A percentile compares a stretch with the other conserved stretches of the same genome.
Conservation (phyloP, 2,888 invertebrate species). For the Drosophila vallismaia region DNA sequence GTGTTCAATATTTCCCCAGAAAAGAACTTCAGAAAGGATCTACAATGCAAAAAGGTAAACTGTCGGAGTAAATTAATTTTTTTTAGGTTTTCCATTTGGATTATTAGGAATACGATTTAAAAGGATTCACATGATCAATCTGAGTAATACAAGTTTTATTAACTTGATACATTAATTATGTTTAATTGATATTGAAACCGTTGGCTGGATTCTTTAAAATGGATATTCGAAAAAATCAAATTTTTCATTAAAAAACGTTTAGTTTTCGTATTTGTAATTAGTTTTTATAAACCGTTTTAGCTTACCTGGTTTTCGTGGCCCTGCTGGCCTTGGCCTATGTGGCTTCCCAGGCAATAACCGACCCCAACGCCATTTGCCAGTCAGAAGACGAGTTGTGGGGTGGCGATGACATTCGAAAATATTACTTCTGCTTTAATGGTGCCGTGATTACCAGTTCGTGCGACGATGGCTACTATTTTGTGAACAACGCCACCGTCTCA, state of each 20-base stretch:
- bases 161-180: no score
- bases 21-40: conserved; percentile 18
- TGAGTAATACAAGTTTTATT: no score
- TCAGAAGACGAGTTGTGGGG: conserved; percentile 40
- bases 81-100: background rate
- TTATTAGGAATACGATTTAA: background rate
- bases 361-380: conserved; percentile 25
- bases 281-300: conserved; percentile 25
- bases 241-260: background rate
- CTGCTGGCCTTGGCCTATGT: conserved; percentile 48
- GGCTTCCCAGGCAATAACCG: conserved; percentile 2
- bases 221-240: no score
- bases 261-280: no score
- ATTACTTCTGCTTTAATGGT: conserved; percentile 40
- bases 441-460: conserved; percentile 7
- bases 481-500: conserved; percentile 43
- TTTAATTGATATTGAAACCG: no score
- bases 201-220: no score
- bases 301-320: conserved; percentile 40
- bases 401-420: conserved; percentile 25
- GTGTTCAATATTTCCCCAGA: conserved; percentile 36
- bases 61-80: background rate
- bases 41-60: conserved; percentile 62
- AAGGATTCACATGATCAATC: background rate
- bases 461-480: conserved; percentile 39